Conservation (phyloP, 1,140 invertebrate genomes). For the Epicauta chinensis region DNA sequence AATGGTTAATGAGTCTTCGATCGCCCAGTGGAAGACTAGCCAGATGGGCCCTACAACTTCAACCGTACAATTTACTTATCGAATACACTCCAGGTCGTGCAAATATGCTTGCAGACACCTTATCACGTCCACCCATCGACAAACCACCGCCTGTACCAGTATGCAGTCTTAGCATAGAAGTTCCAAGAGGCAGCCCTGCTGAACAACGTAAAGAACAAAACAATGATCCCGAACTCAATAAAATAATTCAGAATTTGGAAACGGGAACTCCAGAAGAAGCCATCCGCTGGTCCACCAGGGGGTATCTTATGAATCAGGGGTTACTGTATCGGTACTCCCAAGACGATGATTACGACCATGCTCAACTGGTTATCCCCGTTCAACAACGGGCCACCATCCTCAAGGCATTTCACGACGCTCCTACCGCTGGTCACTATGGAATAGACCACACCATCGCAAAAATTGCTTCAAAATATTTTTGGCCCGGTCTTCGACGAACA, state of each 20-base stretch:
- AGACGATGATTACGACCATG: slow-evolving; percentile 27
- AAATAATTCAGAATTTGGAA: slow-evolving; percentile 2
- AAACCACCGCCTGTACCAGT: too few relatives aligned
- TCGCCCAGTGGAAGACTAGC: slow-evolving; percentile 25
- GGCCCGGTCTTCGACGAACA: slow-evolving; percentile 29
- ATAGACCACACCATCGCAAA: not conserved
- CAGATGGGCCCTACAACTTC: slow-evolving; percentile 24
- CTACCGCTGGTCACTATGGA: slow-evolving; percentile 3
- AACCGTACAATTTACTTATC: slow-evolving; percentile 13
- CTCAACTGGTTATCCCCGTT: slow-evolving; percentile 26
- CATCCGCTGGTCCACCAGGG: slow-evolving; percentile 20
- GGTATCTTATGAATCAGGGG: slow-evolving; percentile 31
- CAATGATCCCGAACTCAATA: slow-evolving; percentile 7
- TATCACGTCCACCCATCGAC: slow-evolving; percentile 12
- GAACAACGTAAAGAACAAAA: too few relatives aligned
- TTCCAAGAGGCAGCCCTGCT: too few relatives aligned
- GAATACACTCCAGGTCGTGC: slow-evolving; percentile 12
- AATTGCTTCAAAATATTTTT: slow-evolving; percentile 26
- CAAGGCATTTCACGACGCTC: slow-evolving; percentile 1
- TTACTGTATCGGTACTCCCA: slow-evolving; percentile 32
- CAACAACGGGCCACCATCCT: not conserved
- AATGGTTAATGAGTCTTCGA: slow-evolving; percentile 8
- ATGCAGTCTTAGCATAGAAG: too few relatives aligned
- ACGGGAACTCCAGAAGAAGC: not conserved
- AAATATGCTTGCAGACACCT: slow-evolving; percentile 13